These are phyloP conservation scores for Prionailurus viverrinus DNA, from an alignment of 2,113 vertebrate genomes.

Conservation along the genomic window DNA sequence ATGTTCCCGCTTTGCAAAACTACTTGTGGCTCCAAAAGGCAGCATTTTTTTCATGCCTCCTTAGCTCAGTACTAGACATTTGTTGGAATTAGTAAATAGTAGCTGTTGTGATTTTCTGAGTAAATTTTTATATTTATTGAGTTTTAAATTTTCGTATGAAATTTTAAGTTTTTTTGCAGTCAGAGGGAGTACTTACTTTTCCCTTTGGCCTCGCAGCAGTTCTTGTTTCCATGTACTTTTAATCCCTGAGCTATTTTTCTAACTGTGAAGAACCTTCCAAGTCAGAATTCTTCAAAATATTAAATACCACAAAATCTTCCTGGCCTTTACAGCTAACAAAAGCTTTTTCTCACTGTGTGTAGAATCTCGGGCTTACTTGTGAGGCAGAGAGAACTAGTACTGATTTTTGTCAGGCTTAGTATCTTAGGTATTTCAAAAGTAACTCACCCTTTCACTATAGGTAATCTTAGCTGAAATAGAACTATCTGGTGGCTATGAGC, in stretches of 20 bases:
- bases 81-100: slow-evolving; percentile 2
- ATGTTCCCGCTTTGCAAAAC: not conserved
- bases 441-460: not conserved
- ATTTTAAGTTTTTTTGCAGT: not conserved
- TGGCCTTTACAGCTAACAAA: not conserved
- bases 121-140: slow-evolving; percentile 48
- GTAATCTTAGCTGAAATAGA: not conserved
- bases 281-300: slow-evolving; percentile 51
- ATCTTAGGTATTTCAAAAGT: not conserved
- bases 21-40: slow-evolving; percentile 17
- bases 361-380: not conserved
- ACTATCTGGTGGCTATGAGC: not conserved
- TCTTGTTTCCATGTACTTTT: slow-evolving; percentile 27
- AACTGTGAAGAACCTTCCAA: slow-evolving; percentile 41
- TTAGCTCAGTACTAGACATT: slow-evolving; percentile 5
- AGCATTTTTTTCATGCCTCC: not conserved
- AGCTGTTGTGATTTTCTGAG: slow-evolving; percentile 41
- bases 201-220: not conserved
- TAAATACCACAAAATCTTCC: slow-evolving; percentile 6
- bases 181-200: not conserved
- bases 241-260: slow-evolving; percentile 40
- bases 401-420: slow-evolving; percentile 48
- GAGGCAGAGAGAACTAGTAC: not conserved
- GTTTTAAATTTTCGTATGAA: slow-evolving; percentile 35
- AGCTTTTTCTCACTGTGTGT: slow-evolving; percentile 26